Percentiles rank a stretch among this genome's conserved stretches.
Evolutionary conservation across 2,888 invertebrate genomes (phyloP).

Genomic region (Neoaliturus tenellus): DNA sequence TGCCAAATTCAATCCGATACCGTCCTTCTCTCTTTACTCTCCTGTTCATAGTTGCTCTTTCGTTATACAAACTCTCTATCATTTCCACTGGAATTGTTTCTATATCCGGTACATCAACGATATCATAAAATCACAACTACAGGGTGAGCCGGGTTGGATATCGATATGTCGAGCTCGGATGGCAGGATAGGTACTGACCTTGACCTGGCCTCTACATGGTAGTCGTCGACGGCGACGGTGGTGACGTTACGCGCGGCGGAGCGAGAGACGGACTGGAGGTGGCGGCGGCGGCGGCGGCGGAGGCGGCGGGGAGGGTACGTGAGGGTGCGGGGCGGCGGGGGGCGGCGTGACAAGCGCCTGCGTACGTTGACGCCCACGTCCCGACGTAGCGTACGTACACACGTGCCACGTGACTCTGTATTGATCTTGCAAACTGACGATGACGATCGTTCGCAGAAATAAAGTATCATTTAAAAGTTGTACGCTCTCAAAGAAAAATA

Average conservation of each 20-base stretch:
- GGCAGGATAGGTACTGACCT: background rate
- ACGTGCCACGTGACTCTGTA: constrained; percentile 9
- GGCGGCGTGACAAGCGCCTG: background rate
- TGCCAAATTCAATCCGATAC: background rate
- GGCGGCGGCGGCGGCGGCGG: background rate
- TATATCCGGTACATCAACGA: no score
- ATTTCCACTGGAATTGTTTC: no score
- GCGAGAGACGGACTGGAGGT: background rate
- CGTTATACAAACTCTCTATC: no score
- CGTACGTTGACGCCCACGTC: constrained; percentile 39
- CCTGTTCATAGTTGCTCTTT: no score
- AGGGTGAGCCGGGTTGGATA: no score
- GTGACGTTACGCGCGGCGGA: background rate
- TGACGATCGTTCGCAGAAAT: no score
- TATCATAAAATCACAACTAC: no score
- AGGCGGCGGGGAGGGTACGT: background rate
- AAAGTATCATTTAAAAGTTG: no score
- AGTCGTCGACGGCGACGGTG: background rate
- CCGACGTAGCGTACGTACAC: constrained; percentile 31
- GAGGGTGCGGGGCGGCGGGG: background rate
- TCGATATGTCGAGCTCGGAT: no score
- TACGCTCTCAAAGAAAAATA: no score
- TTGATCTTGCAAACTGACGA: background rate
- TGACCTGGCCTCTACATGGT: constrained; percentile 39
- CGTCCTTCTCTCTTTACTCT: background rate